Evolutionary conservation across 92 coral and sea anemone species (phyloP), one percentile per base, ranked within the genome.

Genomic region (Desmophyllum pertusum): DNA sequence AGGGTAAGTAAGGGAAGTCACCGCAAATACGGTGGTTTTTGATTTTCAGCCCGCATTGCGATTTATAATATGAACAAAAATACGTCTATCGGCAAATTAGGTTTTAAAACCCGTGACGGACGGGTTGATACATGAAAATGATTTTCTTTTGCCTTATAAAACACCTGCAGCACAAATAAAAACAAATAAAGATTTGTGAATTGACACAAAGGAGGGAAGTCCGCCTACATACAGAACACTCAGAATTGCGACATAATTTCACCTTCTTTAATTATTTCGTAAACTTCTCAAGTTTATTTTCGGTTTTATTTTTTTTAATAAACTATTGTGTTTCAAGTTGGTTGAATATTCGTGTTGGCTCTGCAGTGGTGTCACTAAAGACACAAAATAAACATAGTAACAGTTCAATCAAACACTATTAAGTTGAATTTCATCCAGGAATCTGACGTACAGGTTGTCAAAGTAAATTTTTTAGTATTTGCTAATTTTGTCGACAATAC

Each of bases 391-490:
- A 78, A 78, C 83, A 78, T 6, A 35, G 37, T 4, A 40, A 40
- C 15, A 11, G 30, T 6, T 29, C 48, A 27, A 27, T 78, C 83
- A 78, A 63, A 78, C 41, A 78, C 6, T n/a, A n/a, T n/a, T 30
- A 29, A 30, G 45, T 78, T 29, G 51, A 77, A 57, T 77, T 59
- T 57, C 38, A 40, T 37, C 70, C 70, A 77, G 38, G 37, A 57
- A 77, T 57, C 40, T 57, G 52, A 57, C 77, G 59, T 27, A 15
- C 25, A 67, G 25, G 55, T 30, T 25, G 40, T n/a, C 33, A 6
- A 39, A 59, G 25, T 42, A 76, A 53, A 17, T 51, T 38, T 21
- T 31, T 74, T 21, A 29, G 41, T 42, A 30, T 74, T 74, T 73
- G 40, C 57, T 15, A 30, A 43, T 73, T 73, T 73, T 15, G 25